Evolutionary conservation across 2,113 vertebrate species (phyloP).

Genomic region (Proterorhinus semilunaris): DNA sequence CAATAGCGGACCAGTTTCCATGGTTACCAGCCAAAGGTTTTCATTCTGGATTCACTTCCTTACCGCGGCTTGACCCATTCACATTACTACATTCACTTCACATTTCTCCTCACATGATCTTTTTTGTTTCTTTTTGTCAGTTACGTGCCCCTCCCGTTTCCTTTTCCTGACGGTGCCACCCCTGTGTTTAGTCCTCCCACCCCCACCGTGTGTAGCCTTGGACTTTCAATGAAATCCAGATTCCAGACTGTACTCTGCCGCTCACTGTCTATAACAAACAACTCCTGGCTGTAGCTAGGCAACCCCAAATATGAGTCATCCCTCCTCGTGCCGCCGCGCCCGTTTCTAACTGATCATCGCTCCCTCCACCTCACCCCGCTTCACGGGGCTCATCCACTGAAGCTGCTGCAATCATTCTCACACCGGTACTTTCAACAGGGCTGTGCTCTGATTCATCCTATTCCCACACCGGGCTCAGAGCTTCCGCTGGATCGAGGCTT

Average conservation of each 20-base stretch:
- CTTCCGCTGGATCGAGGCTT: neutral
- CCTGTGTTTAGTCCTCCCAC: conserved; percentile 17
- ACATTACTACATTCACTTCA: conserved; percentile 50
- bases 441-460: neutral
- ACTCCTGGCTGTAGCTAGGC: conserved; percentile 74
- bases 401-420: conserved; percentile 16
- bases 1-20: conserved; percentile 51
- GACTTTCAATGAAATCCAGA: conserved; percentile 73
- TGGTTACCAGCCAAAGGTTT: conserved; percentile 58
- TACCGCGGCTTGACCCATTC: conserved; percentile 7
- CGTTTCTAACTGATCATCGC: conserved; percentile 57
- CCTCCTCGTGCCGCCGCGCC: conserved; percentile 60
- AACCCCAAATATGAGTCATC: conserved; percentile 78
- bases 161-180: conserved; percentile 40
- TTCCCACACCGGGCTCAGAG: neutral
- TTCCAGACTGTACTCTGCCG: conserved; percentile 49
- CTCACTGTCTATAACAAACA: conserved; percentile 69
- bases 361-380: neutral
- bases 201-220: conserved; percentile 43
- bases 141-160: conserved; percentile 55
- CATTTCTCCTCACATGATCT: conserved; percentile 46
- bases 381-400: conserved; percentile 15
- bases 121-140: conserved; percentile 11
- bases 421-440: neutral
- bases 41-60: conserved; percentile 56